Conservation (phyloP, 2,797 vertebrate species). For the Lagocephalus sceleratus region DNA sequence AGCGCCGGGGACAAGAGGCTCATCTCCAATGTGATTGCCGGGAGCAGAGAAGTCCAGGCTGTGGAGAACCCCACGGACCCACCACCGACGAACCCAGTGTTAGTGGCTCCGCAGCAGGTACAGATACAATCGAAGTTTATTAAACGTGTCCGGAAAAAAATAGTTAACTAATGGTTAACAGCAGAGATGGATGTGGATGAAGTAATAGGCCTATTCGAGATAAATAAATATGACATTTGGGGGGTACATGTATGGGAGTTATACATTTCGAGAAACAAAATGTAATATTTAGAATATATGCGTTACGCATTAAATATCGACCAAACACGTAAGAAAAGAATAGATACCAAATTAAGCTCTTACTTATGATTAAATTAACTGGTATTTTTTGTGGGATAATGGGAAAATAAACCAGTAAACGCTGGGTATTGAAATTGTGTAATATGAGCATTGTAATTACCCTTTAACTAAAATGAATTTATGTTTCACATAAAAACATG, state of each 20-base stretch:
- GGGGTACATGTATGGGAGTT: no score
- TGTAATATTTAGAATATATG: no score
- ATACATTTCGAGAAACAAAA: no score
- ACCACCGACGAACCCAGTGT: slow-evolving; percentile 74
- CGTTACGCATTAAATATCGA: no score
- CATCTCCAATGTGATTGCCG: slow-evolving; percentile 67
- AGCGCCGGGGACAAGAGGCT: slow-evolving; percentile 71
- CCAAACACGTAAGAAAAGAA: no score
- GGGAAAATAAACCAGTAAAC: neutral
- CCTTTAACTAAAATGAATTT: no score
- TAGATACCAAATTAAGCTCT: neutral
- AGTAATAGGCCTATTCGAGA: neutral
- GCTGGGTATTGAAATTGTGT: no score
- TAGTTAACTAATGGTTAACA: neutral
- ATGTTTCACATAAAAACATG: no score
- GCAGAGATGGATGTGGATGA: neutral
- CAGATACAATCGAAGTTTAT: neutral
- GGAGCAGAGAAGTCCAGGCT: slow-evolving; percentile 68
- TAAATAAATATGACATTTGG: neutral
- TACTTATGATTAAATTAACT: neutral
- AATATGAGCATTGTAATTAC: no score
- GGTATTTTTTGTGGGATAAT: neutral
- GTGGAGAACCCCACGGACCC: slow-evolving; percentile 76
- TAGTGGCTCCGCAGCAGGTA: slow-evolving; percentile 64
- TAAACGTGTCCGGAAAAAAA: neutral